Conservation (phyloP, 1,140 invertebrate species). For the Leptinotarsa texana region DNA sequence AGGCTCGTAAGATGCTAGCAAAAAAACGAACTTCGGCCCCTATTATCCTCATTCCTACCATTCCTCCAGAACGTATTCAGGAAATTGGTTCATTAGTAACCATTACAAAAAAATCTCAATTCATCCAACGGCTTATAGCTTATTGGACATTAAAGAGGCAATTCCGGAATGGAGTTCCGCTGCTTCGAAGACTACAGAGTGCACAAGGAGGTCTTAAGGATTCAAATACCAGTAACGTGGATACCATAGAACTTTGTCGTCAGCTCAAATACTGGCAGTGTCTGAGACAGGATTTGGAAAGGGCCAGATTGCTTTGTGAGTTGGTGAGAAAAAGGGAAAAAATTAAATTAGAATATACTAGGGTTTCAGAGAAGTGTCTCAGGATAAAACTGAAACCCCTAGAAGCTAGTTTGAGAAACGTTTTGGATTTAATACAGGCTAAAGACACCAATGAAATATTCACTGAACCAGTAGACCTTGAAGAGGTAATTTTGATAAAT, state of each 20-base stretch:
- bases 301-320: conserved; percentile 89
- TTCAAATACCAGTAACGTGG: conserved; percentile 57
- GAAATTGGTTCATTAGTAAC: conserved; percentile 78
- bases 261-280: conserved; percentile 95
- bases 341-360: conserved; percentile 86
- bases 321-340: conserved; percentile 94
- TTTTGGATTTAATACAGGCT: conserved; percentile 76
- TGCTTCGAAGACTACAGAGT: conserved; percentile 82
- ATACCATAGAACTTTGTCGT: conserved; percentile 74
- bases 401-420: conserved; percentile 72
- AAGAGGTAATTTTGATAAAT: conserved; percentile 64
- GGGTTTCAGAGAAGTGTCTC: conserved; percentile 78
- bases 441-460: conserved; percentile 89
- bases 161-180: conserved; percentile 92
- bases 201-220: conserved; percentile 57
- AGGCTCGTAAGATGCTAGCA: conserved; percentile 71
- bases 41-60: conserved; percentile 91
- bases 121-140: conserved; percentile 85
- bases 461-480: conserved; percentile 86
- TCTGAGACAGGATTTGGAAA: conserved; percentile 91
- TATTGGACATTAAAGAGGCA: conserved; percentile 97
- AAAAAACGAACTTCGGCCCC: conserved; percentile 89
- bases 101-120: conserved; percentile 78
- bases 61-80: conserved; percentile 84
- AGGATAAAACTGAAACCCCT: conserved; percentile 82